Percentiles rank a stretch among this genome's conserved stretches.
phyloP scores from a whole-genome alignment of 2,797 vertebrate species.

The Sebastes wilsoni region DNA sequence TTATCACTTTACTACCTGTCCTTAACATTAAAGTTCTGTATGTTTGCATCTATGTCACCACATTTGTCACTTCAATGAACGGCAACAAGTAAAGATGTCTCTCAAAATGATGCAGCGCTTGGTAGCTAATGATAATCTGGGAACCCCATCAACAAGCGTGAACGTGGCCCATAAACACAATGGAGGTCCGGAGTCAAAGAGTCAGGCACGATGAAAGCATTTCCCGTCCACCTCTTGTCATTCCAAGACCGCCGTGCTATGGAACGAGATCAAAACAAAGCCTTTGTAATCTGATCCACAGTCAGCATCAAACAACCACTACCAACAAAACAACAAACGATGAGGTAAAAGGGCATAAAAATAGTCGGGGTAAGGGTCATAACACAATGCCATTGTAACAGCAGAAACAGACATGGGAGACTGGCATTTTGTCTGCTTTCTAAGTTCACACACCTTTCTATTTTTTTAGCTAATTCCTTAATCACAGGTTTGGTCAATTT shows the following conservation, averaged over 20 bases:
- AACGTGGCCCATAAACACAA: conserved; percentile 71
- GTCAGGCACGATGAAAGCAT: conserved; percentile 77
- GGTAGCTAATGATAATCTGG: conserved; percentile 45
- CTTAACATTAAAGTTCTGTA: neutral
- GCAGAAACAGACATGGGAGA: conserved; percentile 17
- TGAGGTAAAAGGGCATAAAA: conserved; percentile 61
- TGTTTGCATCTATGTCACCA: neutral
- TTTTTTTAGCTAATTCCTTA: neutral
- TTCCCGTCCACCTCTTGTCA: conserved; percentile 78
- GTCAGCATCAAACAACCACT: conserved; percentile 73
- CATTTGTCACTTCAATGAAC: neutral
- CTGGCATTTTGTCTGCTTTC: conserved; percentile 19
- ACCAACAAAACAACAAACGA: conserved; percentile 69
- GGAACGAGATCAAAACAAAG: conserved; percentile 73
- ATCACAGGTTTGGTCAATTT: neutral
- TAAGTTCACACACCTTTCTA: neutral
- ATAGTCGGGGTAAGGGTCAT: conserved; percentile 32
- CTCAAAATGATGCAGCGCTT: neutral
- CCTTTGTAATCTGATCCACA: conserved; percentile 77
- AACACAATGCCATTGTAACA: conserved; percentile 59
- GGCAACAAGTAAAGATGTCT: neutral
- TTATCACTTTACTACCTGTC: neutral
- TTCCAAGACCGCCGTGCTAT: conserved; percentile 65
- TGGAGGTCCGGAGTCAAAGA: conserved; percentile 65
- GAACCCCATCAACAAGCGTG: conserved; percentile 53